Base-by-base conservation (phyloP, 2,113 vertebrate species). In the Sphyrna mokarran region DNA sequence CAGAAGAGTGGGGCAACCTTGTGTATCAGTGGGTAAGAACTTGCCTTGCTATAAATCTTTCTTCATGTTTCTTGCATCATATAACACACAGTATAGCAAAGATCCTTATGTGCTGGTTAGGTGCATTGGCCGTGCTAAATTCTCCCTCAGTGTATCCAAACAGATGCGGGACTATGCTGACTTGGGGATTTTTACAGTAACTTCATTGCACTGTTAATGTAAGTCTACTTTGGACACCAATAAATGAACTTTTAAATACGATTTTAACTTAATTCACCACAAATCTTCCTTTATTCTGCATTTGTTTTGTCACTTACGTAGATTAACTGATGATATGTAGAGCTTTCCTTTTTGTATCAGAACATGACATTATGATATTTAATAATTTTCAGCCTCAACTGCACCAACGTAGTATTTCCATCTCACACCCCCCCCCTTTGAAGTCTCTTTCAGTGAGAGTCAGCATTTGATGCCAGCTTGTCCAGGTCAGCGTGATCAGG, bases 1-100 rank as follows among this genome's bases (percentile, higher is more conserved):
- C 99, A 0, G 99, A 99, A 97, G 99, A 99, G 91, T 99, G 99
- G 99, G 99, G 98, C 14, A 99, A 99, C 96, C 97, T 99, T 96
- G 99, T 99, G 97, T 98, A 99, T 96, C 98, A 99, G 96, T 99
- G 99, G 99, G 99, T 99, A 97, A 99, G 98, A 95, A 70, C 29
- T 43, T 8, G 68, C 18, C 95, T 40, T 94, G 86, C 96, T 23
- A 66, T n/a, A 96, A 96, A 96, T 96, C 95, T 96, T 86, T 93
- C 61, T 63, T 66, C 61, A 91, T 8, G 18, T 91, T 91, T 9
- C 58, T 91, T 66, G 29, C n/a, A 91, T 33, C 89, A 66, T 18
- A 10, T 37, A 23, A 18, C 89, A 68, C 61, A 66, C 33, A 22
- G 6, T 37, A 37, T 61, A 93, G 33, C 20, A 66, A 93, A 90